These are phyloP conservation scores for Phymanthus crucifer DNA, from an alignment of 92 coral and sea anemone genomes.

Conservation along the genomic window DNA sequence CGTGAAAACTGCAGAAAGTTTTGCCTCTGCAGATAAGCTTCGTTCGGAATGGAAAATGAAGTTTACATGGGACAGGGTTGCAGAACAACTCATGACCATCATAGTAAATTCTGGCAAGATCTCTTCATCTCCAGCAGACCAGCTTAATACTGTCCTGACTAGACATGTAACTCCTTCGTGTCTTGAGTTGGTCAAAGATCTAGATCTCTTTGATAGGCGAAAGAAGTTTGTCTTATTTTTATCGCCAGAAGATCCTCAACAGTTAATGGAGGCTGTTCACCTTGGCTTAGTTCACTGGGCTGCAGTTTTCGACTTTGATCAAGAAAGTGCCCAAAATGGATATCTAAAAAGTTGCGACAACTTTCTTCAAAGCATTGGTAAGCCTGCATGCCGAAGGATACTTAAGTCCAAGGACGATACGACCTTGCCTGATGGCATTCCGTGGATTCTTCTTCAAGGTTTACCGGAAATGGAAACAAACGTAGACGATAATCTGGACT, in stretches of 20 bases:
- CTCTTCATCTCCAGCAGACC: slow-evolving; percentile 23
- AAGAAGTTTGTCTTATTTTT: slow-evolving; percentile 58
- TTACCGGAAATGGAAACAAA: slow-evolving; percentile 36
- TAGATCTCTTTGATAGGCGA: slow-evolving; percentile 48
- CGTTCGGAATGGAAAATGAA: slow-evolving; percentile 51
- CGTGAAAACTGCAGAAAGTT: slow-evolving; percentile 42
- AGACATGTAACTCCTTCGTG: slow-evolving; percentile 35
- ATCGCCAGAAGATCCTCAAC: slow-evolving; percentile 49
- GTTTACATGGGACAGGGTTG: slow-evolving; percentile 59
- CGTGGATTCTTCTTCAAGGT: slow-evolving; percentile 74
- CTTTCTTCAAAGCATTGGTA: slow-evolving; percentile 44
- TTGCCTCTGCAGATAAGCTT: slow-evolving; percentile 36
- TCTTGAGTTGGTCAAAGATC: slow-evolving; percentile 33
- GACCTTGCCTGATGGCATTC: slow-evolving; percentile 51
- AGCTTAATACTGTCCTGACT: not conserved
- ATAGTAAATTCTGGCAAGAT: slow-evolving; percentile 35
- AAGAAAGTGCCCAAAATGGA: slow-evolving; percentile 42
- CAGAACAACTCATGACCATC: slow-evolving; percentile 18
- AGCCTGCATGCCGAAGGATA: slow-evolving; percentile 61
- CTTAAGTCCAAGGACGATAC: slow-evolving; percentile 41
- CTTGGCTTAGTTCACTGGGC: slow-evolving; percentile 65
- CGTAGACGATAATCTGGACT: slow-evolving; percentile 37
- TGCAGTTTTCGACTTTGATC: slow-evolving; percentile 70
- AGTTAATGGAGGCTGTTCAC: slow-evolving; percentile 29
- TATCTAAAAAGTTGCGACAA: slow-evolving; percentile 42